Evolutionary conservation across 1,140 invertebrate genomes (phyloP).

Genomic region (Bombus balteatus): DNA sequence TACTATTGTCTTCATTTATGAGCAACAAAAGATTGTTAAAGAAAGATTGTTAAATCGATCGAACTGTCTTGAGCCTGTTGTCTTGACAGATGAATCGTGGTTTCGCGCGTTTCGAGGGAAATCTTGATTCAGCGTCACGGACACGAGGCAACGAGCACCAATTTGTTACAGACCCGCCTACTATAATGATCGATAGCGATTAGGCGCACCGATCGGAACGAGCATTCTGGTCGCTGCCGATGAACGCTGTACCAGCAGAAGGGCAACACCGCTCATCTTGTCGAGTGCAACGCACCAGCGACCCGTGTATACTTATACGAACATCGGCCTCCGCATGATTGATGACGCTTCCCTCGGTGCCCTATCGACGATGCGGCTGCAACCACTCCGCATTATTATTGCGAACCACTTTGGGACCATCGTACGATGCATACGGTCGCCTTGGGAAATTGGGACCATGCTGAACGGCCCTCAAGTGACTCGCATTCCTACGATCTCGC

Average conservation of each 20-base stretch:
- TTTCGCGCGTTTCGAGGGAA: background rate
- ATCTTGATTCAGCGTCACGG: background rate
- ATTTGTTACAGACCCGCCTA: conserved; percentile 46
- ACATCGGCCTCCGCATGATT: conserved; percentile 66
- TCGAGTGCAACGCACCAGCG: conserved; percentile 54
- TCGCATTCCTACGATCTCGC: background rate
- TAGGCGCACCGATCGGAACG: conserved; percentile 51
- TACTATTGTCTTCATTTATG: background rate
- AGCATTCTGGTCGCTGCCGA: conserved; percentile 46
- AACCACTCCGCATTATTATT: conserved; percentile 64
- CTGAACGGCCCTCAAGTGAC: background rate
- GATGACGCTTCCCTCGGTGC: conserved; percentile 60
- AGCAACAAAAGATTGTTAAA: background rate
- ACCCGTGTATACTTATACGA: conserved; percentile 68
- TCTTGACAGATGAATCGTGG: background rate
- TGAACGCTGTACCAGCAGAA: conserved; percentile 24
- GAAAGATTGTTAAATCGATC: background rate
- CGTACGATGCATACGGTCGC: conserved; percentile 17
- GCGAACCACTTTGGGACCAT: conserved; percentile 36
- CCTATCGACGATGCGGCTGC: conserved; percentile 55
- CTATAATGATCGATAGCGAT: conserved; percentile 69
- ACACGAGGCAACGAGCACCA: background rate
- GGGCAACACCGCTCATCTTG: conserved; percentile 43
- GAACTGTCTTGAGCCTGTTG: no score
- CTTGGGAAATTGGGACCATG: conserved; percentile 39